Conservation (phyloP, 2,113 vertebrate species). For the Phaethornis superciliosus region DNA sequence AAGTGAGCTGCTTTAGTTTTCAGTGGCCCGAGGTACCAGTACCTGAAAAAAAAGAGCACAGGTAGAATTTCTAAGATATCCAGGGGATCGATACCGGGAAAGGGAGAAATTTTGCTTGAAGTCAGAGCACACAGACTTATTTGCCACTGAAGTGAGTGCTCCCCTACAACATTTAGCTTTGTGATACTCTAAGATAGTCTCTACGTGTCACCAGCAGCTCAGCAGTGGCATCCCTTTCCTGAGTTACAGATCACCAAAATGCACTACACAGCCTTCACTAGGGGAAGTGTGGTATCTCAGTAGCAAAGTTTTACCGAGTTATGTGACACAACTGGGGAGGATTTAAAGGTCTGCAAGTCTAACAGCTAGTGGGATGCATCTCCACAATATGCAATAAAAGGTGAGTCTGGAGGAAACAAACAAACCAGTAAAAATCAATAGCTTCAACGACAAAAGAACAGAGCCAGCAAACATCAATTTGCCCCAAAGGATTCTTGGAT, state of each 20-base stretch:
- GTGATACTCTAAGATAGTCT: background rate
- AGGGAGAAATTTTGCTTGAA: background rate
- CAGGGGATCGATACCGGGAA: background rate
- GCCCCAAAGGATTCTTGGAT: background rate
- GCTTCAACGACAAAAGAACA: background rate
- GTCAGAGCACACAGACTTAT: background rate
- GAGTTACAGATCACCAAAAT: background rate
- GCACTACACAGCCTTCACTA: background rate
- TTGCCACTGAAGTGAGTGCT: background rate
- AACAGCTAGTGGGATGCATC: background rate
- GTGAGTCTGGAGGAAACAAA: background rate
- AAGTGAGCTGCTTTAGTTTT: conserved; percentile 93
- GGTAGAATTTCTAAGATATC: background rate
- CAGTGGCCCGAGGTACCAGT: conserved; percentile 96
- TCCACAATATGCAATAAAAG: background rate
- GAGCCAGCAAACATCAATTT: background rate
- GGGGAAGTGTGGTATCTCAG: background rate
- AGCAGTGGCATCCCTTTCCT: background rate
- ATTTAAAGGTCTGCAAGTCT: background rate
- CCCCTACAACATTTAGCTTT: background rate
- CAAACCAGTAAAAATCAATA: background rate
- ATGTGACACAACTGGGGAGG: background rate
- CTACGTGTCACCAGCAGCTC: background rate
- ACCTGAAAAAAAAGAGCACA: conserved; percentile 76
- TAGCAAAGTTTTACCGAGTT: background rate